Base-by-base conservation (phyloP, 1,140 invertebrate species). In the Phthorimaea operculella region DNA sequence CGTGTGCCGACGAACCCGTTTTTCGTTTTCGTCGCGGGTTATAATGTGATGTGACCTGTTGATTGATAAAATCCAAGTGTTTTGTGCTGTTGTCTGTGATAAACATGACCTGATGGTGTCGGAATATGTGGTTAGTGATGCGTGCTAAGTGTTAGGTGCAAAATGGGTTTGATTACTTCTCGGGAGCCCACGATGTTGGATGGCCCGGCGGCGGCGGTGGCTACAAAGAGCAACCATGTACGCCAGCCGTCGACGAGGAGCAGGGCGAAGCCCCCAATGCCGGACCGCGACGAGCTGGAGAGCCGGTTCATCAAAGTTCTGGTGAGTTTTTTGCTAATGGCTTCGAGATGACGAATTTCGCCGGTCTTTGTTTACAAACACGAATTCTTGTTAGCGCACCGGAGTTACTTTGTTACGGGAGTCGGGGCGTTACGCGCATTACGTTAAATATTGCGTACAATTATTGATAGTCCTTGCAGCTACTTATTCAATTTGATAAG, bases 251-350 rank as follows among this genome's bases (percentile, higher is more conserved):
- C 92, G 68, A 89, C 93, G 51, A 89, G 92, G 69, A 90, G 88
- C 68, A 89, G 90, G 64, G 88, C 90, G 56, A 93, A 95, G 87
- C 92, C 91, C 66, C 94, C 95, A 21, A 96, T 96, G 93, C 96
- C 94, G 48, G 95, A 96, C 70, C 86, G 92, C 39, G 89, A 88
- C 64, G 96, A 98, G 84, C 87, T 98, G 83, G 96, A 97, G 82
- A 91, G 91, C 68, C 88, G 95, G 64, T 98, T 97, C 85, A 95
- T 95, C 62, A 97, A 96, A 94, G 95, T 97, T 72, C 86, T 98
- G 91, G 96, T 97, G 85, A 93, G 94, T 82, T 52, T 52, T 7
- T n/a, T 21, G 11, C 8, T 10, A 16, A 42, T 15, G 3, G 7
- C 2, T 47, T 47, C 10, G 10, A 39, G 52, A 48, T 52, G 51